These are phyloP conservation scores for Noturus placidus DNA, from an alignment of 2,113 vertebrate species.

Conservation along the genomic window DNA sequence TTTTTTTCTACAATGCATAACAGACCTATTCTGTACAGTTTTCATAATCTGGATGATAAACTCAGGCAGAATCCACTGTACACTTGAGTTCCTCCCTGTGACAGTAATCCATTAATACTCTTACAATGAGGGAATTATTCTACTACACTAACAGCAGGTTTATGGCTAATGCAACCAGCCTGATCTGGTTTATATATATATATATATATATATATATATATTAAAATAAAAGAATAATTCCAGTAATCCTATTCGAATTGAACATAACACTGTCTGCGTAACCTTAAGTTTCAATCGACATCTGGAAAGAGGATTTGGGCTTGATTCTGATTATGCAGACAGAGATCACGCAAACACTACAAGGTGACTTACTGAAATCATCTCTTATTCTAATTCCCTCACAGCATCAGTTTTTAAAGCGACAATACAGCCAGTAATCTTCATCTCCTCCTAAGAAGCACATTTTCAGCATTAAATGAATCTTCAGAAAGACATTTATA, in stretches of 20 bases:
- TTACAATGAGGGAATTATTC: conserved; percentile 70
- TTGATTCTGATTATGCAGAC: conserved; percentile 42
- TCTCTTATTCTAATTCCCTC: not conserved
- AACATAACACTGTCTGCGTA: not conserved
- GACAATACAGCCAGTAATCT: not conserved
- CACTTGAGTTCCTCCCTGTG: conserved; percentile 63
- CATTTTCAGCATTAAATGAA: not conserved
- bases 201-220: not conserved
- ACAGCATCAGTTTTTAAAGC: not conserved
- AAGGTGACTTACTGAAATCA: conserved; percentile 46
- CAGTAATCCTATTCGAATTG: conserved; percentile 59
- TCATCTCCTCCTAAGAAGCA: not conserved
- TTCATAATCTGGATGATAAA: conserved; percentile 69
- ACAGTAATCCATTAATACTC: conserved; percentile 76
- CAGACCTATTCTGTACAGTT: not conserved
- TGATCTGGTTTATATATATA: conserved; percentile 34
- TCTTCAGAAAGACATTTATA: not conserved
- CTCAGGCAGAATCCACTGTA: conserved; percentile 65
- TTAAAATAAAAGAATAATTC: conserved; percentile 45
- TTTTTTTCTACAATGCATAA: not conserved
- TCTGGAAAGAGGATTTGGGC: conserved; percentile 35
- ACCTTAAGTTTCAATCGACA: not conserved
- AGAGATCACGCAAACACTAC: conserved; percentile 25
- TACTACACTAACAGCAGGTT: conserved; percentile 64
- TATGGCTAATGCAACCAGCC: conserved; percentile 55